Evolutionary conservation across 2,797 vertebrate species (phyloP).

Genomic region (Anableps anableps): DNA sequence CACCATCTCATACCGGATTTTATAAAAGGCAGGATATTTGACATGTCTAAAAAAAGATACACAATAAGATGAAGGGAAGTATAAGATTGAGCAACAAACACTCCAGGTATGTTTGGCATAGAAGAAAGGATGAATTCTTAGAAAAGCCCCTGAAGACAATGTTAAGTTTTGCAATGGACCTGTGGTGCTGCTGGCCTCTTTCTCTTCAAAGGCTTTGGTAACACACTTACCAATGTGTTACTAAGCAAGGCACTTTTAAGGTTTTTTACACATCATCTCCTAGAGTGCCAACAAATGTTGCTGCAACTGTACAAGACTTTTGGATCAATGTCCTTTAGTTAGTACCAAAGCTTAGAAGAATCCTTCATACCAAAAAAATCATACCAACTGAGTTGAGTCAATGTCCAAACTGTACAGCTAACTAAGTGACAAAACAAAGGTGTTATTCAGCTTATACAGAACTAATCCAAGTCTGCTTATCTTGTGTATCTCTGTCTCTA

Average conservation of each 20-base stretch:
- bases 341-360: neutral
- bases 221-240: too few relatives aligned
- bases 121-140: neutral
- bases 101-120: neutral
- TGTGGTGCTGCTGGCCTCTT: neutral
- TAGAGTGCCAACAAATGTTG: neutral
- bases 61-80: neutral
- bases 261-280: too few relatives aligned
- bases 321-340: neutral
- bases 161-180: too few relatives aligned
- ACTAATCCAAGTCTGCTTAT: neutral
- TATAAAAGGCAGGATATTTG: too few relatives aligned
- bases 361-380: neutral
- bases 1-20: too few relatives aligned
- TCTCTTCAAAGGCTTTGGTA: neutral
- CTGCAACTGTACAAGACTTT: neutral
- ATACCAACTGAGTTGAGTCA: neutral
- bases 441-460: neutral
- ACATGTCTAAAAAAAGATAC: neutral
- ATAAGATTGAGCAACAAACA: neutral
- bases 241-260: too few relatives aligned
- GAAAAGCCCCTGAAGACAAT: neutral
- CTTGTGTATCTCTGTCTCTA: conserved; percentile 27
- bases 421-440: neutral
- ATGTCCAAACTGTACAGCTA: neutral